Base-by-base conservation (phyloP, 2,888 invertebrate species). In the Drosophila meridionalis region DNA sequence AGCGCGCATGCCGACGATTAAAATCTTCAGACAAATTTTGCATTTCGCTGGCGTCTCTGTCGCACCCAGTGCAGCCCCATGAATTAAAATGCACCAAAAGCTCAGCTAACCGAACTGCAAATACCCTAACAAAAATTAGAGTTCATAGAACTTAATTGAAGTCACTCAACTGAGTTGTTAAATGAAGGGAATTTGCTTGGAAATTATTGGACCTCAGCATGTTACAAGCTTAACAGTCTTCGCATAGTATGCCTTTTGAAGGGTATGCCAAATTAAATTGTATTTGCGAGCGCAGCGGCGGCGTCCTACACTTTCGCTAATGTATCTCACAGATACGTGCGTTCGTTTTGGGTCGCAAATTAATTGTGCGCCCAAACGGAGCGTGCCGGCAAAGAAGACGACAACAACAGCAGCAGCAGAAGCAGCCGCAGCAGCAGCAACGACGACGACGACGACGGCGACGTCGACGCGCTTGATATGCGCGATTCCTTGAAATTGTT, bases 401-500 rank as follows among this genome's bases (percentile, higher is more conserved):
- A 65, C 43, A 36, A 66, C 58, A 14, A 45, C 47, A 42, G 40
- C 28, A 52, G 9, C 53, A 9, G 48, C 34, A 40, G 43, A 42
- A 42, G 40, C 28, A 52, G 9, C 53, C 6, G 48, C 34, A 40
- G 43, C 32, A 63, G 14, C 53, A 9, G 45, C 34, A 9, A 56
- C 26, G 8, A 52, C 36, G 12, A 28, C 28, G 40, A 42, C 6
- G 45, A 30, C 26, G 69, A 84, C 73, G 71, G 70, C 80, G 92
- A 91, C 91, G 88, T 70, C 86, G 92, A 90, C 91, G 92, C 91
- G 92, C 92, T 92, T 92, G 92, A 92, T 92, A 91, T 92, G 92
- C 91, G 89, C 92, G 88, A 92, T 92, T 92, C 92, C 92, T 90
- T 92, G 92, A 92, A 92, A 92, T 92, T 92, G 91, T 89, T 91